Percentiles rank a stretch among this genome's conserved stretches.
Evolutionary conservation across 92 coral and sea anemone species (phyloP).

Genomic region (Epizoanthus stellaris): DNA sequence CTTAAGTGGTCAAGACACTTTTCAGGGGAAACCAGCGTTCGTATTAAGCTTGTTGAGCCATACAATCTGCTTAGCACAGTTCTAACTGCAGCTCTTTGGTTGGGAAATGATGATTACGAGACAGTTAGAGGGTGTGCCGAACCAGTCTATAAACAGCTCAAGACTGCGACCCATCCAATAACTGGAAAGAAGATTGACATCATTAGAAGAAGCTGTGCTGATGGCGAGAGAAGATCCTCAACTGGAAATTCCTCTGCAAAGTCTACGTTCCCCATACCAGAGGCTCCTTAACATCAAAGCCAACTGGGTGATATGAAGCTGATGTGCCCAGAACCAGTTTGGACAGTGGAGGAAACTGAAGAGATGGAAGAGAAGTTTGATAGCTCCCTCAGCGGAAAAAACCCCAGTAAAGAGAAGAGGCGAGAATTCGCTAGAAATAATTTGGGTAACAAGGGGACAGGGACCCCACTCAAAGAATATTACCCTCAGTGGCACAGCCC

Average conservation of each 20-base stretch:
- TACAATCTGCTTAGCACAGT: slow-evolving; percentile 50
- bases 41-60: slow-evolving; percentile 62
- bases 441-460: slow-evolving; percentile 53
- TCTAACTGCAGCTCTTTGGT: slow-evolving; percentile 59
- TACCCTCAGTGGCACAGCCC: slow-evolving; percentile 63
- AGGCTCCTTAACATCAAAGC: slow-evolving; percentile 60
- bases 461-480: slow-evolving; percentile 47
- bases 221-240: slow-evolving; percentile 55
- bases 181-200: slow-evolving; percentile 41
- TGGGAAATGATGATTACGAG: slow-evolving; percentile 65
- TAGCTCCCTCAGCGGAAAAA: slow-evolving; percentile 34
- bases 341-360: slow-evolving; percentile 43
- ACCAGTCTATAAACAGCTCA: slow-evolving; percentile 51
- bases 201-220: slow-evolving; percentile 51
- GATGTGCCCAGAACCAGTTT: slow-evolving; percentile 60
- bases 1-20: slow-evolving; percentile 71
- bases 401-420: slow-evolving; percentile 50
- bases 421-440: slow-evolving; percentile 60
- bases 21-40: slow-evolving; percentile 56
- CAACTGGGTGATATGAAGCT: slow-evolving; percentile 61
- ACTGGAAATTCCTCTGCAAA: slow-evolving; percentile 64
- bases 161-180: slow-evolving; percentile 24
- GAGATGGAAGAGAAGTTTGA: slow-evolving; percentile 33
- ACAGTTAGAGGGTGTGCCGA: slow-evolving; percentile 55
- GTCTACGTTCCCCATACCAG: slow-evolving; percentile 68